These are phyloP conservation scores for Deilephila porcellus DNA, from an alignment of 2,888 invertebrate genomes.

Conservation along the genomic window DNA sequence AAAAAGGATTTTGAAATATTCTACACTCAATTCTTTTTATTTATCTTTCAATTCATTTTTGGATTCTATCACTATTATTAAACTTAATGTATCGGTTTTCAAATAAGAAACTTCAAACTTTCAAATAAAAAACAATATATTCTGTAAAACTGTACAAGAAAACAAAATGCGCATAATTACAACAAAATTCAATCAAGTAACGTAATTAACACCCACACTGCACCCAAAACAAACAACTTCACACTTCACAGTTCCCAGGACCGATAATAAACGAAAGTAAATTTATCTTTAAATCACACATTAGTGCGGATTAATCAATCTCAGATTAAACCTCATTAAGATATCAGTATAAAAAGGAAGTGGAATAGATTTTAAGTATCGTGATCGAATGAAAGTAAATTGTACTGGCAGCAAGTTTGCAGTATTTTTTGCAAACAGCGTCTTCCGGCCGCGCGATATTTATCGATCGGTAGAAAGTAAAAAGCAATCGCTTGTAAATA, in stretches of 20 bases:
- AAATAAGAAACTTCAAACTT: no score
- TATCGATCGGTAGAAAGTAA: conserved; percentile 21
- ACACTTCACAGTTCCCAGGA: conserved; percentile 4
- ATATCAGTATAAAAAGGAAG: not conserved
- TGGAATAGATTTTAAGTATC: not conserved
- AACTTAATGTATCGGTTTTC: no score
- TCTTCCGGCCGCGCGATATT: conserved; percentile 13
- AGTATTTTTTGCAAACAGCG: conserved; percentile 11
- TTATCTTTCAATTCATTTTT: no score
- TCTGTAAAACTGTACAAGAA: no score
- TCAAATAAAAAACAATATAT: no score
- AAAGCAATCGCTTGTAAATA: conserved; percentile 16
- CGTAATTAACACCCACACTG: not conserved
- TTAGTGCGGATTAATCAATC: conserved; percentile 7
- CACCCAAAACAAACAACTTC: not conserved
- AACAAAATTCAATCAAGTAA: no score
- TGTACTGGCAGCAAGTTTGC: not conserved
- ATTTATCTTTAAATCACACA: not conserved
- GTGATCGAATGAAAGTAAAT: conserved; percentile 12
- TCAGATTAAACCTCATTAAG: conserved; percentile 8
- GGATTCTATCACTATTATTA: no score
- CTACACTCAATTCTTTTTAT: no score
- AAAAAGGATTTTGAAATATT: no score
- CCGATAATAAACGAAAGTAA: not conserved
- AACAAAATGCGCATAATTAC: no score